These are phyloP conservation scores for Dromococcyx pavoninus DNA, from an alignment of 2,797 vertebrate genomes.

Conservation along the genomic window DNA sequence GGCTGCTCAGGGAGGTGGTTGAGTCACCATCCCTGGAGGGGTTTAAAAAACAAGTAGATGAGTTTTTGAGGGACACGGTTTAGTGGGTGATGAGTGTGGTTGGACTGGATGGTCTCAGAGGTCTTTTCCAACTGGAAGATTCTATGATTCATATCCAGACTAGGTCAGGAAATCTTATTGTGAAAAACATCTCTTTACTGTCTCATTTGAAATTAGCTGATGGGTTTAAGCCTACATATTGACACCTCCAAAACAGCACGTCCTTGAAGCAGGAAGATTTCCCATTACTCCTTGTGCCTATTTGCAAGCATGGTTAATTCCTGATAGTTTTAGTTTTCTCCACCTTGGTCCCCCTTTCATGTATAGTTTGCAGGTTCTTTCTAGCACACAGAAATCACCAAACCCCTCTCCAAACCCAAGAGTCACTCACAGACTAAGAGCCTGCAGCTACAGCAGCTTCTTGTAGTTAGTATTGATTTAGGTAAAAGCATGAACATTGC, in stretches of 20 bases:
- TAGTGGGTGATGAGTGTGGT: no score
- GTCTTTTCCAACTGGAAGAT: no score
- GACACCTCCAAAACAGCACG: background rate
- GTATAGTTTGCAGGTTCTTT: background rate
- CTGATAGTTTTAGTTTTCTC: background rate
- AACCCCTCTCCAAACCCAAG: background rate
- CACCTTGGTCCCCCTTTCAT: background rate
- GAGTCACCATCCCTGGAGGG: no score
- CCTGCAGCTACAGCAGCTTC: background rate
- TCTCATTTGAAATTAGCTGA: background rate
- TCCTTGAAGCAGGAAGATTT: background rate
- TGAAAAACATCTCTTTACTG: background rate
- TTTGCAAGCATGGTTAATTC: background rate
- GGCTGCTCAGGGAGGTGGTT: no score
- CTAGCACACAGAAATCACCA: background rate
- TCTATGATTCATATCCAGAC: no score
- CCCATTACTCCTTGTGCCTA: background rate
- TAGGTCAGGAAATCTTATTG: no score
- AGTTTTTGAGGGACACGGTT: no score
- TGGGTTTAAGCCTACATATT: background rate
- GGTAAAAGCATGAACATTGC: slow-evolving; percentile 27
- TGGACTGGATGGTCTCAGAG: no score
- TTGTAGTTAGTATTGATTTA: slow-evolving; percentile 37
- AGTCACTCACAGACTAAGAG: background rate
- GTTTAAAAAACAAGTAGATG: no score